Evolutionary conservation across 2,797 vertebrate species (phyloP).

Genomic region (Spinibarbus caldwelli): DNA sequence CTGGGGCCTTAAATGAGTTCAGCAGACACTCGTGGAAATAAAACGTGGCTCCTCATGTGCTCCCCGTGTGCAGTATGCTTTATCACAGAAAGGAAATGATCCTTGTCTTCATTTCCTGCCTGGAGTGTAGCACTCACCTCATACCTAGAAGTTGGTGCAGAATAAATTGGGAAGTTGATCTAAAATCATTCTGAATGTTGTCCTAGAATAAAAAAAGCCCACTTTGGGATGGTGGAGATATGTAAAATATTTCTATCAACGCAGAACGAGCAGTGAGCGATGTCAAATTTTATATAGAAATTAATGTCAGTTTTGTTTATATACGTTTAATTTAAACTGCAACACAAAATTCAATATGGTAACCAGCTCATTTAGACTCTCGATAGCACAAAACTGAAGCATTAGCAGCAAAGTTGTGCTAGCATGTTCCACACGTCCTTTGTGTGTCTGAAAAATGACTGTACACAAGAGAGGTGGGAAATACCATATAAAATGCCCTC

Average conservation of each 20-base stretch:
- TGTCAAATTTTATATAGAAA: neutral
- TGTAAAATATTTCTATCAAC: neutral
- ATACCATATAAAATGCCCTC: neutral
- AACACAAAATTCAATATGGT: neutral
- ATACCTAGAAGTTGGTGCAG: neutral
- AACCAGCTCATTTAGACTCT: neutral
- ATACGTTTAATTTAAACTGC: neutral
- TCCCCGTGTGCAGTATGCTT: neutral
- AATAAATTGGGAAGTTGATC: conserved; percentile 23
- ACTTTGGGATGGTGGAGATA: neutral
- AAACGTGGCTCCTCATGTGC: neutral
- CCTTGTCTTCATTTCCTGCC: conserved; percentile 18
- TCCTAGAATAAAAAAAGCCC: neutral
- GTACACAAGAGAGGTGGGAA: neutral
- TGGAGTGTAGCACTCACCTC: conserved; percentile 2
- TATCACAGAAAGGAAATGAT: conserved; percentile 39
- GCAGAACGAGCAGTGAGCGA: neutral
- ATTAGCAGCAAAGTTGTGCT: neutral
- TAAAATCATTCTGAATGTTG: neutral
- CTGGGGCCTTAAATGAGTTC: conserved; percentile 39
- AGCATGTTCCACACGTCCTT: neutral
- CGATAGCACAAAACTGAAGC: neutral
- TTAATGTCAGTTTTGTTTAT: neutral
- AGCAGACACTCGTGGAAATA: conserved; percentile 20
- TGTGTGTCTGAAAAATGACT: neutral